Evolutionary conservation across 2,113 vertebrate species (phyloP).

Genomic region (Dicrurus megarhynchus): DNA sequence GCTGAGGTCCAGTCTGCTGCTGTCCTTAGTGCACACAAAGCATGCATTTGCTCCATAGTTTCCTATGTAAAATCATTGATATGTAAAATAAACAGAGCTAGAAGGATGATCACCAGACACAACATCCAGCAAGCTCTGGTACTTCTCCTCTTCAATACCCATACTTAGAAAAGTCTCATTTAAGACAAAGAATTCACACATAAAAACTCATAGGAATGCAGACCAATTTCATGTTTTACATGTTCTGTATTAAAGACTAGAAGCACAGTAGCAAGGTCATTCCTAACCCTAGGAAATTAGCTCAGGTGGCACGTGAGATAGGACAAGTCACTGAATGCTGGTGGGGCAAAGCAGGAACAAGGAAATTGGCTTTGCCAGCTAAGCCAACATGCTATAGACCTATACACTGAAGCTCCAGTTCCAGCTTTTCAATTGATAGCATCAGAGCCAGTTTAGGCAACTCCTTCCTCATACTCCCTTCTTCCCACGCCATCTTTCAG

Average conservation of each 20-base stretch:
- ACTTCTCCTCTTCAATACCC: background rate
- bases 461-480: background rate
- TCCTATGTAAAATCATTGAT: background rate
- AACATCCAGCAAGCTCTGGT: background rate
- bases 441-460: background rate
- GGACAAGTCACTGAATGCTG: background rate
- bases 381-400: background rate
- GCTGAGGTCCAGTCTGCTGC: background rate
- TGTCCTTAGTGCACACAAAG: background rate
- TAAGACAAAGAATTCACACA: background rate
- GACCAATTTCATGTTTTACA: background rate
- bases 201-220: background rate
- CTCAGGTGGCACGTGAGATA: accelerated
- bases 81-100: background rate
- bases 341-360: background rate
- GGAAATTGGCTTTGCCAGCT: background rate
- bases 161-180: background rate
- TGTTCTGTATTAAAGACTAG: background rate
- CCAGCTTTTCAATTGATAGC: background rate
- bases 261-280: background rate
- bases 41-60: background rate
- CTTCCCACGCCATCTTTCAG: background rate
- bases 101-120: background rate
- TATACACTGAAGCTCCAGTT: background rate
- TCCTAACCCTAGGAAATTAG: background rate